Evolutionary conservation across 2,113 vertebrate species (phyloP).

Genomic region (Bungarus multicinctus): DNA sequence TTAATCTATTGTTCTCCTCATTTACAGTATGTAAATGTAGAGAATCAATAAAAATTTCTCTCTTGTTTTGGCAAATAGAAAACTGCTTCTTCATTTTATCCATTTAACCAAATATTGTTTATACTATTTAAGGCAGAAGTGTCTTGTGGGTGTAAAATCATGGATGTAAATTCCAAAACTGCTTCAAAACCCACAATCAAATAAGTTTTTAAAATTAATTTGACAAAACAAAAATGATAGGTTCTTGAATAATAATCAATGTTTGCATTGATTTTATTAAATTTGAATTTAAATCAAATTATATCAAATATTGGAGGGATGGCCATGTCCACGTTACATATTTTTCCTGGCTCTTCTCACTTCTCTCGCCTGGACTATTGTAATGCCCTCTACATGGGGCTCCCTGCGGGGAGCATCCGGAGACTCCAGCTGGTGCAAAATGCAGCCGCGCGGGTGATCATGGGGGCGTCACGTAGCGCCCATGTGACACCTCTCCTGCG

Average conservation of each 20-base stretch:
- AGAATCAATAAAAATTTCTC: neutral
- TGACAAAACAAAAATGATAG: neutral
- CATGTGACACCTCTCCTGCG: too few relatives aligned
- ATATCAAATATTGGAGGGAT: neutral
- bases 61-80: neutral
- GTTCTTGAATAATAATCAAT: neutral
- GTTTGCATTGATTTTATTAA: neutral
- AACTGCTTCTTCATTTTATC: neutral
- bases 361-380: too few relatives aligned
- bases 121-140: neutral
- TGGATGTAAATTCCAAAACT: neutral
- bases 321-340: neutral
- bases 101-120: neutral
- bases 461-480: too few relatives aligned
- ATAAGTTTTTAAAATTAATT: neutral
- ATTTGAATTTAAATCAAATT: neutral
- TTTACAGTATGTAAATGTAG: neutral
- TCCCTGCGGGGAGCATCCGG: too few relatives aligned
- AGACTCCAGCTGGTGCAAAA: too few relatives aligned
- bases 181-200: neutral
- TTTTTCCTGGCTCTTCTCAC: neutral
- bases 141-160: neutral
- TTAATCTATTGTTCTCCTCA: neutral
- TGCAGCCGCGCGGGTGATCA: too few relatives aligned
- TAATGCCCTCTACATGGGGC: too few relatives aligned